phyloP scores from a whole-genome alignment of 2,888 invertebrate genomes.

The Mythimna pallens region DNA sequence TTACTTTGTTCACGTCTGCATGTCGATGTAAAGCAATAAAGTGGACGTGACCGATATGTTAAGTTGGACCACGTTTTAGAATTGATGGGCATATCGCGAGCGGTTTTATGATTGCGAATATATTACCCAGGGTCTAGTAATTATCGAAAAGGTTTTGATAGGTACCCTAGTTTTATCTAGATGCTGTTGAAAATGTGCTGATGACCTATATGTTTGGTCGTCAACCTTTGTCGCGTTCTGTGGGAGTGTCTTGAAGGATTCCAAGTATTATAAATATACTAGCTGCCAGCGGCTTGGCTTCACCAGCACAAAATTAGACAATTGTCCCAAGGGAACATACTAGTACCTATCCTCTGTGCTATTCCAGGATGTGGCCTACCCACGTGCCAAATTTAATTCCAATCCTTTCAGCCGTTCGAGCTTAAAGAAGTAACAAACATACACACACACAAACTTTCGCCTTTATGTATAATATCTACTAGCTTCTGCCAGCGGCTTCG shows the following conservation, averaged over 20 bases:
- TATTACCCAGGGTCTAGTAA: neutral
- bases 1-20: conserved; percentile 46
- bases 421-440: too few relatives aligned
- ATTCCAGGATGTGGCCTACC: too few relatives aligned
- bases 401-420: too few relatives aligned
- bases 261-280: neutral
- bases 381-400: too few relatives aligned
- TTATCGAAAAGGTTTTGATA: neutral
- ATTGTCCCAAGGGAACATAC: too few relatives aligned
- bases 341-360: too few relatives aligned
- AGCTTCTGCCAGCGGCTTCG: too few relatives aligned
- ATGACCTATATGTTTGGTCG: neutral
- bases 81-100: conserved; percentile 31
- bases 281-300: too few relatives aligned
- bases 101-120: conserved; percentile 21
- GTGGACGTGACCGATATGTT: conserved; percentile 56
- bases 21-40: conserved; percentile 52
- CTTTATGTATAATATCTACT: too few relatives aligned
- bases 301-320: too few relatives aligned
- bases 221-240: neutral
- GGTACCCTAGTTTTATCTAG: neutral
- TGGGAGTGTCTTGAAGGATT: neutral
- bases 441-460: too few relatives aligned
- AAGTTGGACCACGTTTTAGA: conserved; percentile 30
- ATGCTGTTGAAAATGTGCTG: neutral